These are phyloP conservation scores for Trachymyrmex cornetzi DNA, from an alignment of 1,140 invertebrate species.

Conservation along the genomic window DNA sequence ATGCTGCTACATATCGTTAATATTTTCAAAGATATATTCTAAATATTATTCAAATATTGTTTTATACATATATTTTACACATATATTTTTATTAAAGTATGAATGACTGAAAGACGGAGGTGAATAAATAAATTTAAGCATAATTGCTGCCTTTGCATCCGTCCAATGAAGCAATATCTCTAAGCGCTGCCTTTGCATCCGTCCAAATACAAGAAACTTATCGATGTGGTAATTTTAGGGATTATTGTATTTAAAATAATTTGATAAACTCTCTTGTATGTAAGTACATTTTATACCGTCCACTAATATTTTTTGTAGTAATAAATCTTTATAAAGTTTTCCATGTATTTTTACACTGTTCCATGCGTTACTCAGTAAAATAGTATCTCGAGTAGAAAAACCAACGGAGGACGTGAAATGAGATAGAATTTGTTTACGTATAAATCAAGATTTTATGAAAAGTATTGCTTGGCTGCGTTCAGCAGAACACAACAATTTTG, in stretches of 20 bases:
- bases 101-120: constrained; percentile 29
- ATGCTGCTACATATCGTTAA: neutral
- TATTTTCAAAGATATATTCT: constrained; percentile 29
- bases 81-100: constrained; percentile 16
- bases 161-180: constrained; percentile 18
- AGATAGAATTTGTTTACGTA: neutral
- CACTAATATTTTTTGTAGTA: constrained; percentile 69
- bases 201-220: constrained; percentile 62
- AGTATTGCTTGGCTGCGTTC: neutral
- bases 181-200: constrained; percentile 43
- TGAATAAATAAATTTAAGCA: constrained; percentile 21
- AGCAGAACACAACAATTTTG: no score
- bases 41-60: constrained; percentile 6
- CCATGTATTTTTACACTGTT: neutral
- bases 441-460: neutral
- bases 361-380: neutral
- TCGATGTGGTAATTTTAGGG: constrained; percentile 32
- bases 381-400: neutral
- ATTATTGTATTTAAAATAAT: constrained; percentile 43
- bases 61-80: constrained; percentile 51
- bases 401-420: neutral
- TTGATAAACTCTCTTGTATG: constrained; percentile 25
- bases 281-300: constrained; percentile 55
- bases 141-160: constrained; percentile 22
- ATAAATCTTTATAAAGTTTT: constrained; percentile 53